Evolutionary conservation across 2,797 vertebrate genomes (phyloP), one percentile per base, ranked within the genome.

Genomic region (Lerista edwardsae): DNA sequence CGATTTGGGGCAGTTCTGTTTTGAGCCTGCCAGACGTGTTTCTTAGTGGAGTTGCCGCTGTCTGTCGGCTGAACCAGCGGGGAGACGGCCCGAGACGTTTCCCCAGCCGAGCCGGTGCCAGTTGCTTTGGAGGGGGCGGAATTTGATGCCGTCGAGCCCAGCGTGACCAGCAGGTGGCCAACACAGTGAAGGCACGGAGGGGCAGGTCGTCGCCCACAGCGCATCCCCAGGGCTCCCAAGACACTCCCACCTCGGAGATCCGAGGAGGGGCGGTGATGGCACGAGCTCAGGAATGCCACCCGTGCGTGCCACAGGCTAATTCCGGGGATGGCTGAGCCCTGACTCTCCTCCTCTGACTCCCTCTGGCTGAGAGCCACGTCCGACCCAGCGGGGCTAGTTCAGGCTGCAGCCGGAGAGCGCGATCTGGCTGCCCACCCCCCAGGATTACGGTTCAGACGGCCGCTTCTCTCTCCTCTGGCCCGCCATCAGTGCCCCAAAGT

Each of bases 301-400:
- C 87, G 88, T 94, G 93, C 96, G 95, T 97, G 97, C 97, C 94
- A 94, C 86, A 41, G 92, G 92, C 95, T 94, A 97, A 96, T 97
- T 96, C 96, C 94, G 96, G 92, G 91, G 96, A 95, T 95, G 96
- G 89, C 93, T 93, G 34, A 74, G 88, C 91, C 87, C 84, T 88
- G 87, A 86, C 83, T 90, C 88, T 72, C 88, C 90, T 86, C 88
- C 84, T 84, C 77, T 83, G 83, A 57, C 84, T 67, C 55, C 83
- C 84, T 90, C n/a, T n/a, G n/a, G n/a, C 75, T 86, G 79, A 73
- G 44, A 83, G 68, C 85, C 1, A 0, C 72, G 82, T 78, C 84
- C 69, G 83, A 84, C 80, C 59, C 82, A 51, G 11, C 0, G 17
- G 84, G 19, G 84, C 29, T n/a, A n/a, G n/a, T n/a, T n/a, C n/a